Base-by-base conservation (phyloP, 1,140 invertebrate genomes). In the Maconellicoccus hirsutus region DNA sequence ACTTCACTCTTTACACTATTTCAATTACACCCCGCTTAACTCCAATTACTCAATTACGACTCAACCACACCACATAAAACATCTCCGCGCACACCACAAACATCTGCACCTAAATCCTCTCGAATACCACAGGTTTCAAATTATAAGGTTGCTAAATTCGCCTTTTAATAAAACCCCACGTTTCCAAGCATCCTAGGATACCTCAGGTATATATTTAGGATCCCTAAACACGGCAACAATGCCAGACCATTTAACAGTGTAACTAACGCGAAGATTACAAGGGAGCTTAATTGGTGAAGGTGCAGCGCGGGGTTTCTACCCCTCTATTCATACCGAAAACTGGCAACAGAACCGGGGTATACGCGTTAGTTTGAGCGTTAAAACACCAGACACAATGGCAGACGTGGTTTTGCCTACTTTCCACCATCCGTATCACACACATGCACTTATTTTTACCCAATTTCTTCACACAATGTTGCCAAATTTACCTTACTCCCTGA, bases 141-240 rank as follows among this genome's bases (percentile, higher is more conserved):
- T 6, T 52, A 52, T 14, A 52, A 52, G 42, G 42, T 52, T 52
- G n/a, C 42, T 12, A 4, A 14, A 8, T 52, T 52, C 42, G 42
- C 42, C 42, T 52, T 52, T 52, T 52, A 52, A 52, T 52, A 52
- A 52, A 52, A 52, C 42, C 10, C 42, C 10, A 52, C 10, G 29
- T 33, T 33, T 33, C 42, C 42, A 52, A 19, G 6, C n/a, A n/a
- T n/a, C n/a, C n/a, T n/a, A n/a, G n/a, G n/a, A n/a, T n/a, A n/a
- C n/a, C n/a, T n/a, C 42, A 52, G 42, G 42, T 52, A 52, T 52
- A 52, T 52, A 52, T 52, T 52, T 52, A 52, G 42, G 42, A 52
- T 52, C 12, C 42, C 2, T 14, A 52, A 2, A 52, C 42, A 19
- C 4, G 42, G 42, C 42, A 52, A 52, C 42, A 52, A 52, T 52